Evolutionary conservation across 92 coral and sea anemone genomes (phyloP), one percentile per base, ranked within the genome.

Genomic region (Meandrina meandrites): DNA sequence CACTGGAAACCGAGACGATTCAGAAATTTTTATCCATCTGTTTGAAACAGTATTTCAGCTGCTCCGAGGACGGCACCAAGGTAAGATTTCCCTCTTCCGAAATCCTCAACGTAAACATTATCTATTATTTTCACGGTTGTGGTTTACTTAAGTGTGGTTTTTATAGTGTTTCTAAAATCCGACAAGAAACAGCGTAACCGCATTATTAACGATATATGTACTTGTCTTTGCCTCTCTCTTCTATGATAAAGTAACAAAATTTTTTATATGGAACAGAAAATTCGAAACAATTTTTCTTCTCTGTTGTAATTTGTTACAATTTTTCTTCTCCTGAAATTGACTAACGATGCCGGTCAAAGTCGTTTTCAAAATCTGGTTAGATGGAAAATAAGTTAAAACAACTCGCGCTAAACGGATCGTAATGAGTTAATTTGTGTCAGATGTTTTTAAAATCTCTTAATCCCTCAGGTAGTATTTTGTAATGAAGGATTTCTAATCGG

Each of bases 1-100:
- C 91, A 9, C 47, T 81, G 88, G 91, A 86, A 64, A 92, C 90
- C 0, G 94, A 92, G 15, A 79, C 94, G 16, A 92, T 92, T 7
- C 93, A 92, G 79, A 90, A 90, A 84, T 92, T 92, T 67, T 40
- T 92, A 37, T 89, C 94, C 6, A 73, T 92, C 31, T 92, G 94
- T 70, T 84, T 92, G 86, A 91, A 80, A 78, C 94, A 92, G 84
- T 92, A 86, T 50, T 86, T 86, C 64, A 70, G 64, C 48, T 73
- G 80, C 70, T 81, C 89, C 47, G 78, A 78, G 21, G 81, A 76
- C 62, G 80, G 66, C 30, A 36, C 83, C 13, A 37, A 64, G 58
- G 87, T 74, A 47, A 85, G 67, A 14, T 76, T 42, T 42, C 6
- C 24, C 42, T 18, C 8, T 42, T 5, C 47, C 2, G 62, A 84